A percentile compares a stretch with the other conserved stretches of the same genome.
phyloP scores from a whole-genome alignment of 2,888 invertebrate genomes.

The Phlogophora meticulosa region DNA sequence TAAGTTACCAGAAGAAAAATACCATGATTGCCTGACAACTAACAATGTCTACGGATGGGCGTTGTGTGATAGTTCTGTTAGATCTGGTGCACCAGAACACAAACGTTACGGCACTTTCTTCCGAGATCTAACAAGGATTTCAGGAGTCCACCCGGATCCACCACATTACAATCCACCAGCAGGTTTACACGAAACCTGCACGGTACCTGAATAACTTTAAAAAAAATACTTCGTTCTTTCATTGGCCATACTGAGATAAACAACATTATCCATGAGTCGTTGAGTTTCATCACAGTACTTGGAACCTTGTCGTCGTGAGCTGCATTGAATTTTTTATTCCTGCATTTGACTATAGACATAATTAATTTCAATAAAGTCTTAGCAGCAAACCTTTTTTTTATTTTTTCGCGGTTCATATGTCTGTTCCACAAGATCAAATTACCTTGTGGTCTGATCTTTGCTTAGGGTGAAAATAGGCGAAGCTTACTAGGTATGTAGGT shows the following conservation, averaged over 20 bases:
- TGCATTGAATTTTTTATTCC: neutral
- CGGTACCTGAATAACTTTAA: neutral
- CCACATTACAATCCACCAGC: conserved; percentile 24
- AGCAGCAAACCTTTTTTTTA: neutral
- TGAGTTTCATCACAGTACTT: neutral
- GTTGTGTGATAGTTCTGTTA: neutral
- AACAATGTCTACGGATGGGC: conserved; percentile 36
- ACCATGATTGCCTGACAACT: conserved; percentile 22
- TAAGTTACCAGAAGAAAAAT: conserved; percentile 40
- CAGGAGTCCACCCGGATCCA: conserved; percentile 42
- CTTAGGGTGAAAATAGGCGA: too few species aligned
- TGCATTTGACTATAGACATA: neutral
- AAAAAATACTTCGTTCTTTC: neutral
- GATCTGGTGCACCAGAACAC: conserved; percentile 5
- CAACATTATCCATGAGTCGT: too few species aligned
- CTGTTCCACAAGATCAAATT: too few species aligned
- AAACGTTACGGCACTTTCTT: conserved; percentile 15
- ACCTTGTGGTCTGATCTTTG: too few species aligned
- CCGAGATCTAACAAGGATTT: conserved; percentile 3
- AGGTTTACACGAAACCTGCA: neutral
- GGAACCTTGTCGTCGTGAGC: neutral
- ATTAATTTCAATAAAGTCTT: conserved; percentile 8
- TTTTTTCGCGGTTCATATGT: too few species aligned
- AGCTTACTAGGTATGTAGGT: too few species aligned
- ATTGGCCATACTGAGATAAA: neutral